These are phyloP conservation scores for Montipora foliosa DNA, from an alignment of 64 coral and sea anemone genomes.

Conservation along the genomic window DNA sequence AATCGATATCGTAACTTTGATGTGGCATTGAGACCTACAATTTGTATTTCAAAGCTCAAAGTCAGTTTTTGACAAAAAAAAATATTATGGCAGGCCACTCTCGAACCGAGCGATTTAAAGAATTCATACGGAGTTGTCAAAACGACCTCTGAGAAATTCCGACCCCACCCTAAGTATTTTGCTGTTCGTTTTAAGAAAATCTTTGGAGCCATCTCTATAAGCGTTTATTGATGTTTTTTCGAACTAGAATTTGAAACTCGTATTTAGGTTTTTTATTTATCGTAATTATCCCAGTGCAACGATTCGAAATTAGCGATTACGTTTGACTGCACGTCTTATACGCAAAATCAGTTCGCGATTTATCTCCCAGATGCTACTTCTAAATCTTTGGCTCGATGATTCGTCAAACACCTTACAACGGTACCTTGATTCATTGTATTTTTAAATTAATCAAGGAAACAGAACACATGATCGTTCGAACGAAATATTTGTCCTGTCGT, in stretches of 20 bases:
- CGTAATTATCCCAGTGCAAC: neutral
- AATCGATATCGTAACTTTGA: conserved; percentile 65
- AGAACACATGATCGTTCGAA: neutral
- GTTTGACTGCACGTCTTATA: neutral
- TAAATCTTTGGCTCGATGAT: neutral
- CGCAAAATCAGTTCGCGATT: neutral
- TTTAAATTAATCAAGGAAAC: neutral
- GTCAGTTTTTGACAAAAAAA: neutral
- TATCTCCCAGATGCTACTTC: neutral
- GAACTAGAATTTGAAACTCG: neutral
- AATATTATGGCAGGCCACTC: neutral
- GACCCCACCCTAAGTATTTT: conserved; percentile 29
- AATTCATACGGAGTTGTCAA: conserved; percentile 8
- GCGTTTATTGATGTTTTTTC: neutral
- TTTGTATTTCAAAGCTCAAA: neutral
- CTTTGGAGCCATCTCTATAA: no score
- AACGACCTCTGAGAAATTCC: neutral
- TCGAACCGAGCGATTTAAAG: neutral
- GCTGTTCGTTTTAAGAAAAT: neutral
- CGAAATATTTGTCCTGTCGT: neutral
- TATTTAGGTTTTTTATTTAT: neutral
- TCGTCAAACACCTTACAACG: neutral
- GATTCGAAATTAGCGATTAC: neutral
- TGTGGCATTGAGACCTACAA: neutral
- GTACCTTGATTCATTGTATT: conserved; percentile 13